A percentile compares a stretch with the other conserved stretches of the same genome.
Conservation (phyloP, 92 coral and sea anemone genomes). For the Scolanthus callimorphus region DNA sequence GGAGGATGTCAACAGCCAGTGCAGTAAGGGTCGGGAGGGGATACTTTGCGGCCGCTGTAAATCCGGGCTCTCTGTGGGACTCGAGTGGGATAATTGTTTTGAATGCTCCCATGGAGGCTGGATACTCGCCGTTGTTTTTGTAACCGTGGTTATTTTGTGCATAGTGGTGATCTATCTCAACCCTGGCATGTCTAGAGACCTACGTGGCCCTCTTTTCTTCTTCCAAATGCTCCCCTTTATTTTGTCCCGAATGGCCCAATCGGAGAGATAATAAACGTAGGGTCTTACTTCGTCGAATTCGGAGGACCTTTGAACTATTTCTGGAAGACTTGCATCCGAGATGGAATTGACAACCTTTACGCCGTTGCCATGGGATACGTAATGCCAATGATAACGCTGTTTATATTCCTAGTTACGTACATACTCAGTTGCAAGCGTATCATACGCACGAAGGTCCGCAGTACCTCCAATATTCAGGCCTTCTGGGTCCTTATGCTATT, state of each 20-base stretch:
- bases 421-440: slow-evolving; percentile 61
- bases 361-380: slow-evolving; percentile 75
- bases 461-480: slow-evolving; percentile 76
- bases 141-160: slow-evolving; percentile 48
- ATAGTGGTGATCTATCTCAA: slow-evolving; percentile 67
- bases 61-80: slow-evolving; percentile 65
- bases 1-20: slow-evolving; percentile 47
- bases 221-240: slow-evolving; percentile 90
- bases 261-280: slow-evolving; percentile 43
- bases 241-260: slow-evolving; percentile 56
- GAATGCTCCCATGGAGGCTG: slow-evolving; percentile 38
- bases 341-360: slow-evolving; percentile 62
- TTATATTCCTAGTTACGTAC: slow-evolving; percentile 67
- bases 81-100: slow-evolving; percentile 59
- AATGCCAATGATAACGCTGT: slow-evolving; percentile 59
- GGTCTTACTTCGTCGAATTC: slow-evolving; percentile 60
- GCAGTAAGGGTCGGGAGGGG: slow-evolving; percentile 66
- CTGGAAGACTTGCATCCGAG: slow-evolving; percentile 45
- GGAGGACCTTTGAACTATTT: slow-evolving; percentile 78
- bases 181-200: slow-evolving; percentile 84
- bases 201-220: slow-evolving; percentile 92
- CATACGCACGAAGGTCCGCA: slow-evolving; percentile 71
- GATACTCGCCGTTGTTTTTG: slow-evolving; percentile 56
- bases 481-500: slow-evolving; percentile 88
- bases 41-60: slow-evolving; percentile 77